These are phyloP conservation scores for Acomys russatus DNA, from an alignment of 2,797 vertebrate genomes.

Conservation along the genomic window DNA sequence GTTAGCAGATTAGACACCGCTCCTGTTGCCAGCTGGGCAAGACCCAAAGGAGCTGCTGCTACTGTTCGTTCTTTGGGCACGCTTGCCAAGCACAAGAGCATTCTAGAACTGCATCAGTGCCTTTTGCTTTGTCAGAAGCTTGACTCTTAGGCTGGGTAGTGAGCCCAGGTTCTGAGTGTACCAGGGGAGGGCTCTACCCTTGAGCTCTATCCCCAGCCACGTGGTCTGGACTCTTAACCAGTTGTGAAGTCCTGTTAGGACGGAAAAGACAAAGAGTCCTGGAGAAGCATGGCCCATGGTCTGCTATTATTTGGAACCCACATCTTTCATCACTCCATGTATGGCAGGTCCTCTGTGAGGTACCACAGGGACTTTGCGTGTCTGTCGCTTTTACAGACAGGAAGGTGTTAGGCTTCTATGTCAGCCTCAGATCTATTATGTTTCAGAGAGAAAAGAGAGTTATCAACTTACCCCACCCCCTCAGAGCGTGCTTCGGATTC, in stretches of 20 bases:
- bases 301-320: not conserved
- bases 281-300: not conserved
- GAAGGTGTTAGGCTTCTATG: slow-evolving; percentile 7
- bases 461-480: not conserved
- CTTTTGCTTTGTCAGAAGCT: slow-evolving; percentile 46
- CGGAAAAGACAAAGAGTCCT: not conserved
- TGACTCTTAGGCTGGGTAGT: not conserved
- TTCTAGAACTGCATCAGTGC: slow-evolving; percentile 8
- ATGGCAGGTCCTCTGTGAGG: not conserved
- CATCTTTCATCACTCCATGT: not conserved
- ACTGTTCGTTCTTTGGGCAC: not conserved
- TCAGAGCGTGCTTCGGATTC: not conserved
- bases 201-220: not conserved
- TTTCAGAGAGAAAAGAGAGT: slow-evolving; percentile 55
- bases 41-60: slow-evolving; percentile 8
- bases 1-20: not conserved
- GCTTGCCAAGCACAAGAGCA: slow-evolving; percentile 2
- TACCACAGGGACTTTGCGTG: not conserved
- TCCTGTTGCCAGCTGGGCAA: not conserved
- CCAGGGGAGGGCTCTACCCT: not conserved
- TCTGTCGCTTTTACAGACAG: slow-evolving; percentile 1
- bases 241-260: slow-evolving; percentile 41
- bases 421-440: slow-evolving; percentile 10
- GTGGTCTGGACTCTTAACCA: slow-evolving; percentile 30
- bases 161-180: not conserved